phyloP scores from a whole-genome alignment of 2,113 vertebrate genomes.

The Coptodon rendalli region DNA sequence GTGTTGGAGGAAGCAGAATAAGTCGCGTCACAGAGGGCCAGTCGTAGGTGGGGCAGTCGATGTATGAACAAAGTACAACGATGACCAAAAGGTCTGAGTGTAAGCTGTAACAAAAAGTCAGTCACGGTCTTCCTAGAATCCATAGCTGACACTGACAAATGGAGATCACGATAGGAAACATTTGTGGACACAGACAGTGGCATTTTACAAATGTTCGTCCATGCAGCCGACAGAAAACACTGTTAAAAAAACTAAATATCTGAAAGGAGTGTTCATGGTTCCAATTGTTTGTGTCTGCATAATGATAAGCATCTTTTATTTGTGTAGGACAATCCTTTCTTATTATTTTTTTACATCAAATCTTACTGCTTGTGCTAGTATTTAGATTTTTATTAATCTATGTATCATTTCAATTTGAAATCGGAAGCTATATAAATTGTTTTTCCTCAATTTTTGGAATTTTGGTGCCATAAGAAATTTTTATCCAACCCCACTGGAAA shows the following conservation, averaged over 20 bases:
- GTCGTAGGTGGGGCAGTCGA: neutral
- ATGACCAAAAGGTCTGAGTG: neutral
- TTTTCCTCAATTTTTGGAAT: neutral
- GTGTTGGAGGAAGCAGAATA: neutral
- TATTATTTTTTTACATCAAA: neutral
- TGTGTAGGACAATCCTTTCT: neutral
- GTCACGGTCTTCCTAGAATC: slow-evolving; percentile 11
- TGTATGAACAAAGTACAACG: neutral
- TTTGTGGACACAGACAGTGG: slow-evolving; percentile 15
- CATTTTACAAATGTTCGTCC: slow-evolving; percentile 14
- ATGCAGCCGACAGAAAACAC: slow-evolving; percentile 1
- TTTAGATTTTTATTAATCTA: neutral
- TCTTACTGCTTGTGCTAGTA: neutral
- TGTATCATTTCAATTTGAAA: neutral
- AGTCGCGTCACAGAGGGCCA: neutral
- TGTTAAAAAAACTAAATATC: neutral
- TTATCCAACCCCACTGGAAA: neutral
- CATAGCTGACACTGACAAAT: slow-evolving; percentile 42
- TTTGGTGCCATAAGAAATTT: neutral
- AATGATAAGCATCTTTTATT: neutral
- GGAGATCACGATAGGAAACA: slow-evolving; percentile 15
- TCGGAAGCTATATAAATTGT: neutral
- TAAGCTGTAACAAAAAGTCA: slow-evolving; percentile 7
- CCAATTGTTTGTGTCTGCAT: neutral
- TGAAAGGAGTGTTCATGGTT: neutral